Conservation (phyloP, 2,113 vertebrate genomes). For the Panthera uncia region DNA sequence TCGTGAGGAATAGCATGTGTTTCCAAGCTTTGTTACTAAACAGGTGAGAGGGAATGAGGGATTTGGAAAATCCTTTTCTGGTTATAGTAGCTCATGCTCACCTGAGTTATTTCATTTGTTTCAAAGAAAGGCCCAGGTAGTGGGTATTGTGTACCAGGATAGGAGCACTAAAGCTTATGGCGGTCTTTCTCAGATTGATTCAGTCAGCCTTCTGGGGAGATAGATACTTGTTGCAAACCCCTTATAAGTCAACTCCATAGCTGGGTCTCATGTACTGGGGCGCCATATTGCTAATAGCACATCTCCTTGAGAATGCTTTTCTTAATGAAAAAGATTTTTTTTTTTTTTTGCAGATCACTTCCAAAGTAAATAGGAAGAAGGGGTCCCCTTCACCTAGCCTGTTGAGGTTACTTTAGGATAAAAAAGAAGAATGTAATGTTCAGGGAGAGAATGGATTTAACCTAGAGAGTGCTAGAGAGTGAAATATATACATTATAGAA, state of each 20-base stretch:
- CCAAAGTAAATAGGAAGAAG: constrained; percentile 20
- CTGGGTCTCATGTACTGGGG: not conserved
- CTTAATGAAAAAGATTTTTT: not conserved
- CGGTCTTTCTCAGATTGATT: not conserved
- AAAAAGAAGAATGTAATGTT: not conserved
- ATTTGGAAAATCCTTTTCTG: constrained; percentile 37
- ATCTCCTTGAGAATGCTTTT: not conserved
- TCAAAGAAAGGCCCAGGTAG: not conserved
- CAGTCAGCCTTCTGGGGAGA: not conserved
- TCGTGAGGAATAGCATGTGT: not conserved
- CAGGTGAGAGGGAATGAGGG: not conserved
- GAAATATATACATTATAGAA: not conserved
- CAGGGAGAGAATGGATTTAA: not conserved
- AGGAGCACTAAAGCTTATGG: not conserved
- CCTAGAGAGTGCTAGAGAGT: not conserved
- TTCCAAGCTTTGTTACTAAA: constrained; percentile 40
- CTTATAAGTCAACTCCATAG: not conserved
- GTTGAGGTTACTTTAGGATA: not conserved
- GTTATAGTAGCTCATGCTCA: not conserved
- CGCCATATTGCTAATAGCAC: not conserved
- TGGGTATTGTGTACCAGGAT: constrained; percentile 6
- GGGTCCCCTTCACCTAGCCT: not conserved
- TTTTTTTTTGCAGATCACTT: not conserved
- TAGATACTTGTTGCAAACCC: not conserved
- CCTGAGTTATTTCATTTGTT: constrained; percentile 52